Conservation (phyloP, 2,888 invertebrate genomes). For the Carterocephalus palaemon region DNA sequence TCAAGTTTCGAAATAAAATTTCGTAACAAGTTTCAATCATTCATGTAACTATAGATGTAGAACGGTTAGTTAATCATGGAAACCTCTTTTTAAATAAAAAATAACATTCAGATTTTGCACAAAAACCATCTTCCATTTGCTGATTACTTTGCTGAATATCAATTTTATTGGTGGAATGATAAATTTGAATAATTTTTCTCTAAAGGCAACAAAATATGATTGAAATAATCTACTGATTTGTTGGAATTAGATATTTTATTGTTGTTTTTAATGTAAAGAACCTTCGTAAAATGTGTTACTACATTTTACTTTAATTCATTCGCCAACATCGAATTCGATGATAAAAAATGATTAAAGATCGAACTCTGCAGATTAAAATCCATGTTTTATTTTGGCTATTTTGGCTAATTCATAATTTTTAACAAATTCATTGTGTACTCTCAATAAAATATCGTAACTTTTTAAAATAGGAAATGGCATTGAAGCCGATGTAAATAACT, state of each 20-base stretch:
- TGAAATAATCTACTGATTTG: neutral
- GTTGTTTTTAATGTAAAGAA: no score
- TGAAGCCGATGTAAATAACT: conserved; percentile 28
- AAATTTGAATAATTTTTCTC: neutral
- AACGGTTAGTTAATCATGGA: neutral
- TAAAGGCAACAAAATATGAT: neutral
- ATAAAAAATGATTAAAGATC: no score
- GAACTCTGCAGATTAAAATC: no score
- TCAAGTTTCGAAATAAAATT: conserved; percentile 26
- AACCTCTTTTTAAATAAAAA: no score
- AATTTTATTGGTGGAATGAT: neutral
- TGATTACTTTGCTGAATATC: neutral
- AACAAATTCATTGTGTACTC: neutral
- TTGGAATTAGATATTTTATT: neutral
- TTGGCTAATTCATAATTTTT: no score
- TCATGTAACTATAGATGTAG: conserved; percentile 10
- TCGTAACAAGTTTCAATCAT: conserved; percentile 13
- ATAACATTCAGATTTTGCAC: no score
- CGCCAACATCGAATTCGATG: no score
- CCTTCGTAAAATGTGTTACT: no score
- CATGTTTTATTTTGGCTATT: no score
- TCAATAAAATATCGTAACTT: conserved; percentile 18
- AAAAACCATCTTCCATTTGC: neutral
- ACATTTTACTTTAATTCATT: no score
- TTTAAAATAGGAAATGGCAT: conserved; percentile 17